phyloP scores from a whole-genome alignment of 2,888 invertebrate genomes.

The Cheilosia grossa region DNA sequence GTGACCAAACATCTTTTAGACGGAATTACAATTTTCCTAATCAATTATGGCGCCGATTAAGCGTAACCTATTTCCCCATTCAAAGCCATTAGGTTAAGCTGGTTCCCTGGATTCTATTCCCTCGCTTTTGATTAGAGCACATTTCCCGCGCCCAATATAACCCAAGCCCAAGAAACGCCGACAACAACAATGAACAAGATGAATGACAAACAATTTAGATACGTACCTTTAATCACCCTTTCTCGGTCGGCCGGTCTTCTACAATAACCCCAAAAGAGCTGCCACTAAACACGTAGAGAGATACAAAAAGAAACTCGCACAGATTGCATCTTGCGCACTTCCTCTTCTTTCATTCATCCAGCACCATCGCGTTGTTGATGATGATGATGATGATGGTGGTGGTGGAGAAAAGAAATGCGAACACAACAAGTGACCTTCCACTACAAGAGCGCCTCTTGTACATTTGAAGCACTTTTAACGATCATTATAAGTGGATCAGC shows the following conservation, averaged over 20 bases:
- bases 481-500: constrained; percentile 74
- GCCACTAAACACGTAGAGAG: neutral
- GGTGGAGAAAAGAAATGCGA: constrained; percentile 51
- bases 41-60: constrained; percentile 42
- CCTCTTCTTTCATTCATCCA: constrained; percentile 48
- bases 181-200: constrained; percentile 37
- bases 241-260: neutral
- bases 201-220: constrained; percentile 61
- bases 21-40: constrained; percentile 25
- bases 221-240: constrained; percentile 56
- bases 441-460: constrained; percentile 54
- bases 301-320: constrained; percentile 10
- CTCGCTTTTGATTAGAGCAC: neutral
- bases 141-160: constrained; percentile 1
- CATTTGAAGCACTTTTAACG: constrained; percentile 65
- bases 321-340: constrained; percentile 58
- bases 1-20: constrained; percentile 10
- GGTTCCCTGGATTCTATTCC: neutral
- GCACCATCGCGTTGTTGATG: neutral
- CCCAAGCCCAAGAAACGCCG: too few relatives aligned
- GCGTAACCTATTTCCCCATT: constrained; percentile 46
- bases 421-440: constrained; percentile 58
- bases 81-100: constrained; percentile 21
- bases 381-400: constrained; percentile 7
- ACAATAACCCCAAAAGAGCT: constrained; percentile 3